Conservation (phyloP, 2,888 invertebrate species). For the Resseliella maxima region DNA sequence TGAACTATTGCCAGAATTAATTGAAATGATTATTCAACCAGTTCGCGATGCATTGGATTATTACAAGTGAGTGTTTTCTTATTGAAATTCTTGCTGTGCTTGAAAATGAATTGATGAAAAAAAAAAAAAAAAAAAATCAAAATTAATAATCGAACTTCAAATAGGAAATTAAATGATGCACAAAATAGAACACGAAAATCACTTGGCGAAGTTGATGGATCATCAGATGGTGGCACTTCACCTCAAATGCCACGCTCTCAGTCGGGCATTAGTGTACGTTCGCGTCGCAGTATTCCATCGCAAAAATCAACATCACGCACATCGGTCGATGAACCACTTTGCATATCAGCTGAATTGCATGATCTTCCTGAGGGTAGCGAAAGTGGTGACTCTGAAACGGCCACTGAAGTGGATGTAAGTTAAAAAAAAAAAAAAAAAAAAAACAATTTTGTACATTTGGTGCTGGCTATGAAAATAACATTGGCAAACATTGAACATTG, state of each 20-base stretch:
- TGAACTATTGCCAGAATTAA: constrained; percentile 78
- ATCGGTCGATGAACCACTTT: constrained; percentile 69
- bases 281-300: constrained; percentile 70
- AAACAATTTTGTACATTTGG: too few species aligned
- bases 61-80: constrained; percentile 64
- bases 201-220: constrained; percentile 64
- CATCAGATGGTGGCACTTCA: constrained; percentile 63
- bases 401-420: constrained; percentile 78
- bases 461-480: too few species aligned
- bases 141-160: too few species aligned
- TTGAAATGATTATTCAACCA: constrained; percentile 70
- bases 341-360: constrained; percentile 68
- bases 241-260: constrained; percentile 69
- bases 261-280: constrained; percentile 70
- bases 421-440: too few species aligned
- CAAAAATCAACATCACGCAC: constrained; percentile 69
- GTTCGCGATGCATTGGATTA: constrained; percentile 68
- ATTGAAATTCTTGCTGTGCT: constrained; percentile 23
- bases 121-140: too few species aligned
- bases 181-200: constrained; percentile 67
- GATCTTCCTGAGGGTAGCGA: constrained; percentile 72
- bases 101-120: too few species aligned
- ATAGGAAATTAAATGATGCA: constrained; percentile 65
- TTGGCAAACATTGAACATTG: too few species aligned
- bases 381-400: constrained; percentile 75